Conservation (phyloP, 2,797 vertebrate species). For the Rhinichthys osculus region DNA sequence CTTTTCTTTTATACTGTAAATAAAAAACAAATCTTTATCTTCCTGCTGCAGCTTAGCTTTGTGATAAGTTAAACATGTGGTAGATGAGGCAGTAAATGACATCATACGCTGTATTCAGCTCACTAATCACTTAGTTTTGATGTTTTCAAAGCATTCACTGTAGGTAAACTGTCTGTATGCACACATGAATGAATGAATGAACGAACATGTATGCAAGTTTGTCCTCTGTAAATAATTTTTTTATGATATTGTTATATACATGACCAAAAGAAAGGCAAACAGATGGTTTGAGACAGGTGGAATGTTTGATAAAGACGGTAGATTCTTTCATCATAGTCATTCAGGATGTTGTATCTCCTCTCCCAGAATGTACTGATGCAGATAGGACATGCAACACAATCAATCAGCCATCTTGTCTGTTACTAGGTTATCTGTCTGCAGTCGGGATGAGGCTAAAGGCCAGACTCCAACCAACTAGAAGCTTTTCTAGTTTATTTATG, state of each 20-base stretch:
- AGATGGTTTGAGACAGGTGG: conserved; percentile 16
- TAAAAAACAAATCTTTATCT: conserved; percentile 31
- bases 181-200: no score
- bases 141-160: background rate
- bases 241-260: background rate
- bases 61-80: conserved; percentile 28
- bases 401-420: conserved; percentile 45
- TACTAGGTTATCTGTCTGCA: conserved; percentile 27
- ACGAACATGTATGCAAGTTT: background rate
- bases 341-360: conserved; percentile 49
- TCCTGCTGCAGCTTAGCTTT: conserved; percentile 23
- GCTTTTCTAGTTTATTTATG: background rate
- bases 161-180: background rate
- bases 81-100: conserved; percentile 8
- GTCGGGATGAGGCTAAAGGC: background rate
- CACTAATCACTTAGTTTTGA: background rate
- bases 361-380: conserved; percentile 46
- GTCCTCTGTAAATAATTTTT: background rate
- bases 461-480: background rate
- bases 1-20: background rate
- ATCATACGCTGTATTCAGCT: background rate
- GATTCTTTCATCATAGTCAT: conserved; percentile 34
- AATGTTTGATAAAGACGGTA: conserved; percentile 40
- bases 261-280: background rate
- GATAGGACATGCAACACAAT: conserved; percentile 42